Conservation (phyloP, 2,113 vertebrate species). For the Hypanus sabinus region DNA sequence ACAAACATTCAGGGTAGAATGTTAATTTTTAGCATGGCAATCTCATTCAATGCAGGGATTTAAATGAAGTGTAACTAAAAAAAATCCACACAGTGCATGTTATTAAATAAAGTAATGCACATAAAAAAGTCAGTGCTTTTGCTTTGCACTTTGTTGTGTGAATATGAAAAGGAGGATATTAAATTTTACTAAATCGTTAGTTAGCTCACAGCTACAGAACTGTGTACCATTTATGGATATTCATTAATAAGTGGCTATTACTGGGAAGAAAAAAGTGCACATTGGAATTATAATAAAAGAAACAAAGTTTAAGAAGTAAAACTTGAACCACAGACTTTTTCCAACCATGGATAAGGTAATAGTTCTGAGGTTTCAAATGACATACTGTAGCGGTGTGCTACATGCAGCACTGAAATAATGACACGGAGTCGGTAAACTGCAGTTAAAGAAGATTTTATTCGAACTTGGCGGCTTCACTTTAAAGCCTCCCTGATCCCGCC, state of each 20-base stretch:
- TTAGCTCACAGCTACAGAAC: neutral
- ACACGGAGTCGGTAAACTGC: too few species aligned
- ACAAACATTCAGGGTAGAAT: too few species aligned
- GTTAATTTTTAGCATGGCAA: neutral
- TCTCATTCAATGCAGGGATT: neutral
- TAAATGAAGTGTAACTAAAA: neutral
- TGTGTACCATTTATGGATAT: neutral
- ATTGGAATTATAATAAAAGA: too few species aligned
- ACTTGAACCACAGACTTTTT: neutral
- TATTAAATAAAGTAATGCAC: neutral
- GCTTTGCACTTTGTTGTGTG: neutral
- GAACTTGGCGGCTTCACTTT: too few species aligned
- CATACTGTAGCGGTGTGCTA: too few species aligned
- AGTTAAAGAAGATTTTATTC: too few species aligned
- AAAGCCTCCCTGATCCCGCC: too few species aligned
- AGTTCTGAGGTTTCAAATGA: neutral
- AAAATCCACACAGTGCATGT: neutral
- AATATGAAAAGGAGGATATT: neutral
- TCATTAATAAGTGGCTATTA: neutral
- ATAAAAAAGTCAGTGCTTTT: neutral
- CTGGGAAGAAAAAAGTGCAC: neutral
- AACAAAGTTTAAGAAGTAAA: neutral
- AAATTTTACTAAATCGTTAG: neutral
- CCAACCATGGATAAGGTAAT: neutral
- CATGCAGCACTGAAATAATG: too few species aligned